These are phyloP conservation scores for Petrolisthes manimaculis DNA, from an alignment of 2,888 invertebrate genomes.

Conservation along the genomic window DNA sequence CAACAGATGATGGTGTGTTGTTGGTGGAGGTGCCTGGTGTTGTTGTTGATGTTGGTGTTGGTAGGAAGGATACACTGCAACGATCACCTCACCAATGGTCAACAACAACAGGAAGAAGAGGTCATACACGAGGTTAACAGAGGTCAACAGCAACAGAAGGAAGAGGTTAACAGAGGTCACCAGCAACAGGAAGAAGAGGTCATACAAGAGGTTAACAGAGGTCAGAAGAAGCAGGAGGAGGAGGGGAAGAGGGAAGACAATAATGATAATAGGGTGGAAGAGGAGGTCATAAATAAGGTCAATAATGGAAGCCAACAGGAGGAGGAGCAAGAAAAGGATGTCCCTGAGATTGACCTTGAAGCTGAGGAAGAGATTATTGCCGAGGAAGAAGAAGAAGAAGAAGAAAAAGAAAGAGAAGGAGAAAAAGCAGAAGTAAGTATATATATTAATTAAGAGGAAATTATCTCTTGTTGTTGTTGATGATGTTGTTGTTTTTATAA, in stretches of 20 bases:
- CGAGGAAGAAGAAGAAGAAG: constrained; percentile 5
- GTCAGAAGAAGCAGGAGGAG: neutral
- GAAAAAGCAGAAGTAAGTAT: neutral
- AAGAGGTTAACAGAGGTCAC: neutral
- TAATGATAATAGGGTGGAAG: neutral
- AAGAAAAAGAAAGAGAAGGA: neutral
- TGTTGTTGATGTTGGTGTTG: neutral
- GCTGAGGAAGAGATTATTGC: constrained; percentile 7
- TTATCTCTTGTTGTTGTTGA: no score
- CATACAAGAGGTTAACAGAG: neutral
- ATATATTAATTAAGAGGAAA: no score
- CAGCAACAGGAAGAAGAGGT: neutral
- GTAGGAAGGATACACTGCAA: neutral
- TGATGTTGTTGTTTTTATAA: no score
- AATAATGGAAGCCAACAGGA: neutral
- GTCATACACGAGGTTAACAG: neutral
- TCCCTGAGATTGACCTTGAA: neutral
- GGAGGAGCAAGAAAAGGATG: neutral
- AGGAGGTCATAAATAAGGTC: neutral
- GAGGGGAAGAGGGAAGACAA: neutral
- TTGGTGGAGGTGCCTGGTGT: neutral
- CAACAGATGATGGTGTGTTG: no score
- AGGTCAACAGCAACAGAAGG: neutral
- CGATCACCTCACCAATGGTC: neutral
- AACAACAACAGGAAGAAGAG: neutral